Base-by-base conservation (phyloP, 2,888 invertebrate species). In the Criorhina ranunculi region DNA sequence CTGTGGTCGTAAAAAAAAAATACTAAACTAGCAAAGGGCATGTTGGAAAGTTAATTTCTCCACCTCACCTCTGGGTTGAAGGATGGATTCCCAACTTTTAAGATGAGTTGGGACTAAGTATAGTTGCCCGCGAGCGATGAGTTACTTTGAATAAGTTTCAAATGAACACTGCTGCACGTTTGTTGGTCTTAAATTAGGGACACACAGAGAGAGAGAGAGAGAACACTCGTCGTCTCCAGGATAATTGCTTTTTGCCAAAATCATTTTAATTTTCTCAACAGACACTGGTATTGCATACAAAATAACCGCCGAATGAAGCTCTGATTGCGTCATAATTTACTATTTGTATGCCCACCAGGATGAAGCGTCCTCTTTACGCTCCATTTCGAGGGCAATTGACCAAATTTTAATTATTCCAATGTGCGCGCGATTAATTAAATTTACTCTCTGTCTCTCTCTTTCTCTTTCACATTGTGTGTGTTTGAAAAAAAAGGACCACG, bases 371-470 rank as follows among this genome's bases (percentile, higher is more conserved):
- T 9, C 46, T 77, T 53, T 8, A 72, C 33, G 60, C 77, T 60
- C 19, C 17, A 12, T 67, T 82, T 24, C 42, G 19, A 62, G 19
- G 62, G 44, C 72, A 62, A 62, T 24, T 53, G 35, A 72, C 17
- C 40, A 31, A 62, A 78, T 62, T 78, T 78, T 64, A 67, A 78
- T 67, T 73, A 73, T 67, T 83, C 72, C 70, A 77, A 66, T 72
- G 66, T 51, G 37, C 44, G 17, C 42, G 55, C 78, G 78, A 78
- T 83, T 83, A 77, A 83, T 83, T 83, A 83, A 83, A 78, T 78
- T 83, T 73, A 49, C 72, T 69, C 37, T 19, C 29, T 12, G 2
- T 24, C 24, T 4, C 24, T 24, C 24, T 24, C 24, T 24, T 4
- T 24, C 24, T 24, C 24, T n/a, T n/a, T n/a, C n/a, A n/a, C n/a